phyloP scores from a whole-genome alignment of 2,113 vertebrate genomes.

The cattle (Bos taurus) region DNA sequence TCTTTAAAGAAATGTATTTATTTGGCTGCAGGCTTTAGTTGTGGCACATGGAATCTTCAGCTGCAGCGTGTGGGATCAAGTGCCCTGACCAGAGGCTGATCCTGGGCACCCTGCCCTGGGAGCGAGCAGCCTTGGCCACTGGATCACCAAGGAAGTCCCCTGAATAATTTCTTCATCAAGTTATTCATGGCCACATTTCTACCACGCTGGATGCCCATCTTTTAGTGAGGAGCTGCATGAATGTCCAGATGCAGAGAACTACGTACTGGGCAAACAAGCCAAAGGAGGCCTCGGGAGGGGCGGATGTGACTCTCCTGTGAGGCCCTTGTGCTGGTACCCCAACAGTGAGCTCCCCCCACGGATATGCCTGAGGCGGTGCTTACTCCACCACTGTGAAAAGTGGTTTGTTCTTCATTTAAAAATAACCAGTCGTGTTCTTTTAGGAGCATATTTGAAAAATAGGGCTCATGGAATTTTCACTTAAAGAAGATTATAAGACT shows the following conservation, averaged over 20 bases:
- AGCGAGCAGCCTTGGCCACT: not conserved
- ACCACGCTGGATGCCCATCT: not conserved
- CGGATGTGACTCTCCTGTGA: not conserved
- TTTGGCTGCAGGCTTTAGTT: not conserved
- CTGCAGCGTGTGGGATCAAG: not conserved
- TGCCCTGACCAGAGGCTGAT: not conserved
- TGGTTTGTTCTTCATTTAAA: not conserved
- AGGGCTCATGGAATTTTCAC: not conserved
- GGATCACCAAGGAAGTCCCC: not conserved
- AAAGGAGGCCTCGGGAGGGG: not conserved
- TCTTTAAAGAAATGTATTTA: not conserved
- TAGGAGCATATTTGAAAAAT: not conserved
- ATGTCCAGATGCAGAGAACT: not conserved
- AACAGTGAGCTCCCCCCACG: fast-evolving
- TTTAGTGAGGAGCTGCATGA: not conserved
- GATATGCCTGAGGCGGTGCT: not conserved
- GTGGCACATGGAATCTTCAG: not conserved
- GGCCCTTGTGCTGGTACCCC: no score
- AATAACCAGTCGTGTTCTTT: not conserved
- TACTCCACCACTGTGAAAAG: not conserved
- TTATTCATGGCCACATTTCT: no score
- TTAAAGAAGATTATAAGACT: not conserved
- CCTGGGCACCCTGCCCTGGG: not conserved
- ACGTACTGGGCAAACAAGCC: not conserved
- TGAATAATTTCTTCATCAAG: not conserved